phyloP scores from a whole-genome alignment of 2,888 invertebrate species.

The Myathropa florea region DNA sequence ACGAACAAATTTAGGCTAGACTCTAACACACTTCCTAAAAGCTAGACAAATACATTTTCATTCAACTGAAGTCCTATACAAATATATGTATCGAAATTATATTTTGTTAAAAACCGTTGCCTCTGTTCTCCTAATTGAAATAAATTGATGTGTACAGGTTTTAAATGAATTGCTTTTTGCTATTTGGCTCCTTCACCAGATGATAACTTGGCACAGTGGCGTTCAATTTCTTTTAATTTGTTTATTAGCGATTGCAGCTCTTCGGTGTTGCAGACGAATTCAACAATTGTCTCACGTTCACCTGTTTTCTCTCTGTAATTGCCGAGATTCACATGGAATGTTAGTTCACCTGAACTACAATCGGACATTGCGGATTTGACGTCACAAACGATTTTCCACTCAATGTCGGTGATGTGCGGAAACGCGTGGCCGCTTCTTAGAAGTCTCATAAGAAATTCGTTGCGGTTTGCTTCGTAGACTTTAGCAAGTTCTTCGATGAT shows the following conservation, averaged over 20 bases:
- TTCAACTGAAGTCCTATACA: slow-evolving; percentile 42
- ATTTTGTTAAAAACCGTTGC: slow-evolving; percentile 37
- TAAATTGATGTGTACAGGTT: slow-evolving; percentile 42
- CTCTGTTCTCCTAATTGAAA: slow-evolving; percentile 41
- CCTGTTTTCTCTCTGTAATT: slow-evolving; percentile 76
- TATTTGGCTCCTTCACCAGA: slow-evolving; percentile 56
- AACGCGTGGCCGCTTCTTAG: slow-evolving; percentile 77
- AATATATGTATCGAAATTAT: slow-evolving; percentile 44
- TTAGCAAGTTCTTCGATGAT: slow-evolving; percentile 77
- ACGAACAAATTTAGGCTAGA: slow-evolving; percentile 72
- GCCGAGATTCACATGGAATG: slow-evolving; percentile 78
- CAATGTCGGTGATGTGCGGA: slow-evolving; percentile 79
- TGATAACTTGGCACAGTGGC: slow-evolving; percentile 77
- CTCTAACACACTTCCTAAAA: slow-evolving; percentile 39
- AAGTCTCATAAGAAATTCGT: slow-evolving; percentile 77
- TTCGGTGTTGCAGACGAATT: slow-evolving; percentile 79
- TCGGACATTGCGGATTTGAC: slow-evolving; percentile 78
- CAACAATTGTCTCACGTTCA: slow-evolving; percentile 77
- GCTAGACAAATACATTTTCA: slow-evolving; percentile 58
- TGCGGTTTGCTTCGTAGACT: slow-evolving; percentile 77
- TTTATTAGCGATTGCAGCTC: slow-evolving; percentile 80
- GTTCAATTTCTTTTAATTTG: slow-evolving; percentile 79
- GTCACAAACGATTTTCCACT: slow-evolving; percentile 80
- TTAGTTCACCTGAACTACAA: slow-evolving; percentile 76
- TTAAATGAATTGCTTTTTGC: slow-evolving; percentile 28